Conservation (phyloP, 2,797 vertebrate genomes). For the Pseudochirops cupreus region DNA sequence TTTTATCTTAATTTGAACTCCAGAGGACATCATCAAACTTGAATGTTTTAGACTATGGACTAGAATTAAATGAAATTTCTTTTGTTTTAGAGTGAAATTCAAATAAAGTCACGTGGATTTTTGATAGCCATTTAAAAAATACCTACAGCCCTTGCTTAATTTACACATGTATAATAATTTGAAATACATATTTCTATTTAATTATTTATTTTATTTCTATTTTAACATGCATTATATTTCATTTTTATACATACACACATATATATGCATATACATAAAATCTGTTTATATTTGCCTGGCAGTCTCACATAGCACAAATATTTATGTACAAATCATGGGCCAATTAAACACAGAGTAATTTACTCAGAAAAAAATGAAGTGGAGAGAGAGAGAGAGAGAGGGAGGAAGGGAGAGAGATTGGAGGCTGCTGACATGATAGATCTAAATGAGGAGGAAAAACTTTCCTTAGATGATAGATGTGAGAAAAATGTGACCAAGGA, state of each 20-base stretch:
- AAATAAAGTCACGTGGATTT: not conserved
- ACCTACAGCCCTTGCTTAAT: not conserved
- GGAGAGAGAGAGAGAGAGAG: not conserved
- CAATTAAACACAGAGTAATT: not conserved
- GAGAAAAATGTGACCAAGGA: slow-evolving; percentile 51
- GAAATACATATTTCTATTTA: not conserved
- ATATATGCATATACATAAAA: not conserved
- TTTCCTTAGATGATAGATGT: slow-evolving; percentile 35
- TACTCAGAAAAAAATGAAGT: not conserved
- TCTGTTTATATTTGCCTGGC: not conserved
- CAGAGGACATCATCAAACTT: not conserved
- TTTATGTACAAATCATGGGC: not conserved
- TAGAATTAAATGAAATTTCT: not conserved
- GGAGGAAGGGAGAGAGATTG: not conserved
- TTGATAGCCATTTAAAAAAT: not conserved
- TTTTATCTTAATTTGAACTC: not conserved
- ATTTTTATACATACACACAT: not conserved
- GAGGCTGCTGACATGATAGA: slow-evolving; percentile 13
- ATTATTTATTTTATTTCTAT: not conserved
- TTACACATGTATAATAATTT: not conserved
- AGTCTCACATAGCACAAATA: not conserved
- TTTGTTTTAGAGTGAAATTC: not conserved
- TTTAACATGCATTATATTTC: not conserved
- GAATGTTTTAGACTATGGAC: not conserved
- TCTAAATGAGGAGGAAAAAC: slow-evolving; percentile 57